Evolutionary conservation across 2,113 vertebrate genomes (phyloP).

Genomic region (Paralichthys olivaceus): DNA sequence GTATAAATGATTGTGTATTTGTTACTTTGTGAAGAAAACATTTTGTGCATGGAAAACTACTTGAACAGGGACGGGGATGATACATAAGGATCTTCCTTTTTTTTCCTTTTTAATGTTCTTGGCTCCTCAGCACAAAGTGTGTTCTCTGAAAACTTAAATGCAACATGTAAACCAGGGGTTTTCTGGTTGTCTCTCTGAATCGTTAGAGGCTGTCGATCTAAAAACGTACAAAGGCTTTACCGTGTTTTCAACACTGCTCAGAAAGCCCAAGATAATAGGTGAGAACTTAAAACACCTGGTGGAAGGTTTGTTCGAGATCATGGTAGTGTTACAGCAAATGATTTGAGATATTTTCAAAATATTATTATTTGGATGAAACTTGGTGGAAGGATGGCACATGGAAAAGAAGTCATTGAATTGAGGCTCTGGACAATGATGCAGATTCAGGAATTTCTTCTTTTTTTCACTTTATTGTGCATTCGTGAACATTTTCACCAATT

Average conservation of each 20-base stretch:
- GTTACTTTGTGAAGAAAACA: constrained; percentile 15
- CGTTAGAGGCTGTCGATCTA: too few species aligned
- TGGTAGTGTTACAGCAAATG: too few species aligned
- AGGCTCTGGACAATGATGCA: too few species aligned
- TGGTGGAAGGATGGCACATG: too few species aligned
- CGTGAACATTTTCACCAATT: too few species aligned
- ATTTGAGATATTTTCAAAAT: too few species aligned
- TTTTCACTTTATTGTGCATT: too few species aligned
- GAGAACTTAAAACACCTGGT: background rate
- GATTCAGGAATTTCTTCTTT: too few species aligned
- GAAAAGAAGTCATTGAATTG: too few species aligned
- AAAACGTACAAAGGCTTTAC: background rate
- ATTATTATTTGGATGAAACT: too few species aligned
- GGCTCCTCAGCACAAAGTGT: too few species aligned
- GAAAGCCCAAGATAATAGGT: background rate
- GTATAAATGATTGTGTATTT: constrained; percentile 25
- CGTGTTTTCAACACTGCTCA: background rate
- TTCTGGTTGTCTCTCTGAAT: background rate
- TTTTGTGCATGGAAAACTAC: constrained; percentile 34
- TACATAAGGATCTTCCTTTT: background rate
- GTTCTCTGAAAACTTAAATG: background rate
- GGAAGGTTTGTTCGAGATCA: background rate
- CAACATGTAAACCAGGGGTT: background rate
- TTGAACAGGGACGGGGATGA: background rate
- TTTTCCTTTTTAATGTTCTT: background rate